phyloP scores from a whole-genome alignment of 2,797 vertebrate species.

The Pantherophis alleghaniensis region DNA sequence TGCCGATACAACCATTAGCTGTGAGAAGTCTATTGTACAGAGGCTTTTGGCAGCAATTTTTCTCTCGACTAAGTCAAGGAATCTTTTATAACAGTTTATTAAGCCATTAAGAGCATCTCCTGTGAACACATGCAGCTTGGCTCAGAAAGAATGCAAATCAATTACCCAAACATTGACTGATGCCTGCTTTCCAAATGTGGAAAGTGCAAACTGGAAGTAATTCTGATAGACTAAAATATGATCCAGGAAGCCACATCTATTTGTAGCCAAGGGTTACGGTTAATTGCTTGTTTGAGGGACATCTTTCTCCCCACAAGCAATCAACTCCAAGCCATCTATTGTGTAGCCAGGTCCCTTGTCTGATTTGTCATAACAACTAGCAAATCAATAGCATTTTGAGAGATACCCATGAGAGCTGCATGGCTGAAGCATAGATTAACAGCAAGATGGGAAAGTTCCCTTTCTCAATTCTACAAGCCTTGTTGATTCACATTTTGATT shows the following conservation, averaged over 20 bases:
- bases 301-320: constrained; percentile 6
- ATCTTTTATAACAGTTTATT: constrained; percentile 70
- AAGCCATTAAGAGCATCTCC: constrained; percentile 72
- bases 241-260: constrained; percentile 32
- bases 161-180: constrained; percentile 61
- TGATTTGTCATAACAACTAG: constrained; percentile 41
- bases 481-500: background rate
- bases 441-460: constrained; percentile 13
- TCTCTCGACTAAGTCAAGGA: constrained; percentile 66
- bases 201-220: constrained; percentile 51
- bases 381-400: constrained; percentile 49
- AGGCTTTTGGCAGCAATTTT: constrained; percentile 60
- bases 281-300: constrained; percentile 62
- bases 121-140: constrained; percentile 63
- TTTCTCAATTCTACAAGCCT: background rate
- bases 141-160: constrained; percentile 62
- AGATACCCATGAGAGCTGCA: constrained; percentile 24
- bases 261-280: constrained; percentile 44
- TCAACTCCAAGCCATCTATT: constrained; percentile 30
- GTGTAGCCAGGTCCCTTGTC: constrained; percentile 10
- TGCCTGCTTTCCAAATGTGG: constrained; percentile 55
- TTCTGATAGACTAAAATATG: constrained; percentile 39
- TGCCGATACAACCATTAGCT: constrained; percentile 45
- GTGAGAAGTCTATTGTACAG: constrained; percentile 39
- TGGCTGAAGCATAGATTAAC: constrained; percentile 22